Percentiles rank a stretch among this genome's conserved stretches.
phyloP scores from a whole-genome alignment of 1,140 invertebrate genomes.

The Melitaea cinxia region DNA sequence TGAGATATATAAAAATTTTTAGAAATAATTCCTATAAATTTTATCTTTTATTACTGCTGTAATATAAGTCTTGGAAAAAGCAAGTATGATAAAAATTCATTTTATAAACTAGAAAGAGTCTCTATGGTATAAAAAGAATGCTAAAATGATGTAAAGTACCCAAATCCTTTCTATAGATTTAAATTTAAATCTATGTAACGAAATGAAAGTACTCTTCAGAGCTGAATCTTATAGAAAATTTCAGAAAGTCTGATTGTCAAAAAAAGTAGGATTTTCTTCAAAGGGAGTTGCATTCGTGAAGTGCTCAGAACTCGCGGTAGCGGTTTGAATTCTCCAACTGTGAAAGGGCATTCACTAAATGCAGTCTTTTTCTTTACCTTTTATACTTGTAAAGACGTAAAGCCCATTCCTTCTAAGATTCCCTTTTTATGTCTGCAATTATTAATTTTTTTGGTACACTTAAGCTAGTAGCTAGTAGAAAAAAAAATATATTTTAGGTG shows the following conservation, averaged over 20 bases:
- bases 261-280: constrained; percentile 69
- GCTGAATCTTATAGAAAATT: constrained; percentile 29
- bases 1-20: no score
- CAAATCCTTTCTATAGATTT: constrained; percentile 19
- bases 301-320: constrained; percentile 67
- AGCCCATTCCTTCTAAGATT: constrained; percentile 72
- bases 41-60: no score
- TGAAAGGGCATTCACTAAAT: constrained; percentile 79
- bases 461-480: constrained; percentile 26
- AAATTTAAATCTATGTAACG: constrained; percentile 33
- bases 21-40: no score
- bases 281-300: constrained; percentile 73
- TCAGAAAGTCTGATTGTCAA: constrained; percentile 69
- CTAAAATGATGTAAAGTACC: constrained; percentile 18
- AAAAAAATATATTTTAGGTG: constrained; percentile 21
- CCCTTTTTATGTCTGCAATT: constrained; percentile 63
- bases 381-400: constrained; percentile 71
- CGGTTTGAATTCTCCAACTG: constrained; percentile 68
- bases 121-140: constrained; percentile 13
- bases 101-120: no score
- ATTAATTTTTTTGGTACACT: constrained; percentile 67
- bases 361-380: constrained; percentile 72
- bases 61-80: background rate
- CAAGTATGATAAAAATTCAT: no score
- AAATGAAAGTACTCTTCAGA: constrained; percentile 32